Evolutionary conservation across 2,888 invertebrate genomes (phyloP).

Genomic region (Monopis laevigella): DNA sequence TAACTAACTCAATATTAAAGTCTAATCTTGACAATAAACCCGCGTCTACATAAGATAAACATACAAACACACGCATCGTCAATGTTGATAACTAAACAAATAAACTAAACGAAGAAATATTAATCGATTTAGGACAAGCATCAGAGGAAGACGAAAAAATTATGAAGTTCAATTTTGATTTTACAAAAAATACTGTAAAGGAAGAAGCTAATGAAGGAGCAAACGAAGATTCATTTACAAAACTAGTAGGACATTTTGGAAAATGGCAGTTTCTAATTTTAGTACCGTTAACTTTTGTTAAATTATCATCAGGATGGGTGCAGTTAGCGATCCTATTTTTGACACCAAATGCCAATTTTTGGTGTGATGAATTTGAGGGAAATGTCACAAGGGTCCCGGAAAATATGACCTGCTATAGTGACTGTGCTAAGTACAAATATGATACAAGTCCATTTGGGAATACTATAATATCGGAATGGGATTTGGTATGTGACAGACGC

Average conservation of each 20-base stretch:
- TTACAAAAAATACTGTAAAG: slow-evolving; percentile 22
- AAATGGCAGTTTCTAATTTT: slow-evolving; percentile 77
- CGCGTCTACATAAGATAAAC: too few relatives aligned
- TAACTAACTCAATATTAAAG: too few relatives aligned
- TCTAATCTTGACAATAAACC: too few relatives aligned
- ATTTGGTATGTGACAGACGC: slow-evolving; percentile 71
- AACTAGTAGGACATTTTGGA: slow-evolving; percentile 62
- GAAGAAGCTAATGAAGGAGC: slow-evolving; percentile 17
- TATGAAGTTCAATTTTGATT: slow-evolving; percentile 24
- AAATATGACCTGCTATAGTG: slow-evolving; percentile 55
- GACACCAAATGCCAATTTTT: slow-evolving; percentile 69
- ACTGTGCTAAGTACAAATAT: slow-evolving; percentile 66
- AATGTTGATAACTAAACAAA: too few relatives aligned
- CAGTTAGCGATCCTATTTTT: slow-evolving; percentile 79
- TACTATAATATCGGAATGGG: slow-evolving; percentile 80
- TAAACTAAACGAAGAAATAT: too few relatives aligned
- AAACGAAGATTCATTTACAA: slow-evolving; percentile 40
- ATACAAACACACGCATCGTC: too few relatives aligned
- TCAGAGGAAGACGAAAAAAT: too few relatives aligned
- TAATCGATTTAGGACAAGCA: too few relatives aligned
- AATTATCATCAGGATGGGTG: slow-evolving; percentile 82
- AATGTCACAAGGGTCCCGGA: slow-evolving; percentile 26
- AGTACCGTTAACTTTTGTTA: slow-evolving; percentile 71
- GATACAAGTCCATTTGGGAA: slow-evolving; percentile 72
- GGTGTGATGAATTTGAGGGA: slow-evolving; percentile 45